Evolutionary conservation across 1,140 invertebrate genomes (phyloP), one percentile per base, ranked within the genome.

Genomic region (Acromyrmex heyeri): DNA sequence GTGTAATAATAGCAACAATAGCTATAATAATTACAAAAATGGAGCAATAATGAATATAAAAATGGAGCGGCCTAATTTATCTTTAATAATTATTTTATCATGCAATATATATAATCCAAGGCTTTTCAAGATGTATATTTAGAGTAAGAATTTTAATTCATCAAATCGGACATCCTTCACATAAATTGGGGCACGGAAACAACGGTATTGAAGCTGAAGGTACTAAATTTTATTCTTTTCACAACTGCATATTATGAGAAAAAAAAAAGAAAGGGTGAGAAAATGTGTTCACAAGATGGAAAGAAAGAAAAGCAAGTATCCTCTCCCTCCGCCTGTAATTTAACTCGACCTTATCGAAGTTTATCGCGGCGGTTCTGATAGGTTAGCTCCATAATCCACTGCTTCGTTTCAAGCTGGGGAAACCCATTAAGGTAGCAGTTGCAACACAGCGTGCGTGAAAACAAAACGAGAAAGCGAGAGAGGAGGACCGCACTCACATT

Each of bases 341-440:
- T 72, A 78, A 90, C 61, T 83, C 86, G 79, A 79, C 73, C 79
- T 79, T 85, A 90, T 90, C 89, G 61, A 85, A 85, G 85, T 89
- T 90, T 87, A 90, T 89, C 76, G 85, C 85, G 72, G 38, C 78
- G 73, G 59, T 73, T 62, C 64, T 77, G 62, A 77, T 50, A 85
- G 78, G 44, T 76, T 48, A 18, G 82, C 50, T 64, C 85, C 88
- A 89, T 90, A 83, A 90, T 89, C 85, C 78, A 75, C 59, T 75
- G 86, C 24, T 89, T 86, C 79, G 88, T 90, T 90, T 90, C 69
- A 76, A 81, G 53, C 78, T 85, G 85, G 38, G 69, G 86, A 85
- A 90, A 90, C 86, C 86, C 89, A 90, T 90, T 90, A 90, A 90
- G 77, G 78, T 83, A 87, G 86, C 88, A 85, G 79, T 85, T 90